Evolutionary conservation across 1,140 invertebrate species (phyloP), one percentile per base, ranked within the genome.

Genomic region (Carposina sasakii): DNA sequence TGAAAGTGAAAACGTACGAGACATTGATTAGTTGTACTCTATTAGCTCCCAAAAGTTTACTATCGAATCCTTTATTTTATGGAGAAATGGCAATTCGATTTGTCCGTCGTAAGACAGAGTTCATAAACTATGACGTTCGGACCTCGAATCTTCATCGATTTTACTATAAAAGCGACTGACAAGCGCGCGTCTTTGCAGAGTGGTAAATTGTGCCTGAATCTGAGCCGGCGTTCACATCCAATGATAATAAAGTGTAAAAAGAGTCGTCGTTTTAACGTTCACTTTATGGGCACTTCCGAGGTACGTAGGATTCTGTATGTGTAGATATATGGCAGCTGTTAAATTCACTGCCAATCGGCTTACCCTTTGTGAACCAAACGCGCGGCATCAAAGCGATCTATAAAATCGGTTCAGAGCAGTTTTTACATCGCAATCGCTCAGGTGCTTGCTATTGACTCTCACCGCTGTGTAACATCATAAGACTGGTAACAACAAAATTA

Each of bases 211-310:
- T 70, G 60, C 71, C 73, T 66, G 75, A 81, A 84, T 84, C 77
- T 78, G 70, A 81, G 77, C 69, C 68, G 63, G 6, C 71, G 70
- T 65, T 81, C 76, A 76, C 76, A 78, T 78, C 71, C 77, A 84
- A 84, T 84, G 71, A 84, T 81, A 84, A 84, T 84, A 84, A 84
- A 84, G 71, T 74, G 72, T 84, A 84, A 83, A 83, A 84, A 84
- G 75, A 78, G 66, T 81, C 68, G 66, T 65, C 71, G 67, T 67
- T 81, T 81, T 81, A 81, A 81, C 73, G 81, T 69, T 63, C 69
- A 59, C 71, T 84, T 81, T 84, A 84, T 78, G 67, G 73, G 63
- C 63, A 73, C 72, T 76, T 78, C 65, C 67, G 60, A 60, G 65
- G 63, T 71, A 66, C 66, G 64, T 70, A 59, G 69, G 72, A 69